Evolutionary conservation across 2,113 vertebrate genomes (phyloP), one percentile per base, ranked within the genome.

Genomic region (Polyodon spathula): DNA sequence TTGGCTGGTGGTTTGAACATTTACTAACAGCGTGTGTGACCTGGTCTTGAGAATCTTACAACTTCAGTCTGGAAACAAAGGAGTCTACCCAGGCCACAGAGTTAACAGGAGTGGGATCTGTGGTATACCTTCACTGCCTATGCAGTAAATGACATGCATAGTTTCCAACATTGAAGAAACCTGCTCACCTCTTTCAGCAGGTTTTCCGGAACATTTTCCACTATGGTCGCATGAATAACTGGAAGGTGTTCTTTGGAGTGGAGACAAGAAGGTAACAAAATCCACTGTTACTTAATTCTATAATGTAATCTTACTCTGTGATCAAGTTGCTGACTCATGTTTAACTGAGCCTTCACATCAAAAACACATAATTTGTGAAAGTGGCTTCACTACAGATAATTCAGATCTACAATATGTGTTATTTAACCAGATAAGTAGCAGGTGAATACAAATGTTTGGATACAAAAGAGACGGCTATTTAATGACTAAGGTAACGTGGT

Each of bases 181-280:
- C n/a, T 53, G 57, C 44, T 39, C 50, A 10, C 7, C 48, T 7
- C 48, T 51, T 40, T 64, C 48, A 17, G 4, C 77, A 99, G 96
- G 82, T 90, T 17, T 97, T 95, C 78, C 88, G 71, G 72, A 98
- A 97, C 75, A 94, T 93, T 42, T 97, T 92, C 53, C 87, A 88
- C 73, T 92, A 93, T 0, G 93, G 95, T 51, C 79, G 78, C 70
- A 70, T 93, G 75, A 88, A 93, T 75, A 99, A 99, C 80, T 98
- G 93, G 96, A 97, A 94, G 80, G 64, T 95, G 58, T 99, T 99
- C 77, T 80, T 99, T 40, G 94, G 95, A 0, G 89, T 99, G 42
- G 90, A 96, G n/a, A 76, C 81, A 66, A 88, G 76, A 80, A 94
- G 92, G 96, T 98, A 80, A 84, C 53, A 44, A 6, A 72, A 16